Conservation (phyloP, 1,140 invertebrate genomes). For the Hypsibius dujardini region DNA sequence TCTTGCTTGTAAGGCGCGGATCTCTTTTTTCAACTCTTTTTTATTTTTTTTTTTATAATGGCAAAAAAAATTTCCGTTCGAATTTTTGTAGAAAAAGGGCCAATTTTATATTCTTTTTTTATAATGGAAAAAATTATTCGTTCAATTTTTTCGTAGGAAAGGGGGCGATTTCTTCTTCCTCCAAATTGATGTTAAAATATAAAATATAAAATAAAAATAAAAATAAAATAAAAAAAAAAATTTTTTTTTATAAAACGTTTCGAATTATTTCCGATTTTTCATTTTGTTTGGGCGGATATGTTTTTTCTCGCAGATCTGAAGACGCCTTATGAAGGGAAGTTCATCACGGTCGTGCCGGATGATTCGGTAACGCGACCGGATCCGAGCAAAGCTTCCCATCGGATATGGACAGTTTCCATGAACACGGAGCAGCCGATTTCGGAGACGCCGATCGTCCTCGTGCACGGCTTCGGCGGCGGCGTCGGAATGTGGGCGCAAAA, state of each 20-base stretch:
- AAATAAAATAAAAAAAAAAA: background rate
- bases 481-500: conserved; percentile 82
- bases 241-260: background rate
- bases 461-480: conserved; percentile 86
- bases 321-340: conserved; percentile 55
- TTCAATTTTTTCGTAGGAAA: background rate
- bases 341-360: conserved; percentile 62
- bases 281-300: background rate
- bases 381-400: conserved; percentile 46
- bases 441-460: conserved; percentile 56
- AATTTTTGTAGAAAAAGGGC: conserved; percentile 16
- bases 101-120: conserved; percentile 19
- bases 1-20: conserved; percentile 50
- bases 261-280: conserved; percentile 16
- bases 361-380: conserved; percentile 34
- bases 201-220: conserved; percentile 13
- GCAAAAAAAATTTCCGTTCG: background rate
- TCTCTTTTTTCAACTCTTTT: conserved; percentile 5
- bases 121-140: conserved; percentile 19
- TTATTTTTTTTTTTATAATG: background rate
- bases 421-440: conserved; percentile 35
- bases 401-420: conserved; percentile 65
- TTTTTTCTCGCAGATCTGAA: conserved; percentile 39
- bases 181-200: conserved; percentile 12
- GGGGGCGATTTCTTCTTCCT: conserved; percentile 20